These are phyloP conservation scores for Leistus spinibarbis DNA, from an alignment of 2,888 invertebrate species.

Conservation along the genomic window DNA sequence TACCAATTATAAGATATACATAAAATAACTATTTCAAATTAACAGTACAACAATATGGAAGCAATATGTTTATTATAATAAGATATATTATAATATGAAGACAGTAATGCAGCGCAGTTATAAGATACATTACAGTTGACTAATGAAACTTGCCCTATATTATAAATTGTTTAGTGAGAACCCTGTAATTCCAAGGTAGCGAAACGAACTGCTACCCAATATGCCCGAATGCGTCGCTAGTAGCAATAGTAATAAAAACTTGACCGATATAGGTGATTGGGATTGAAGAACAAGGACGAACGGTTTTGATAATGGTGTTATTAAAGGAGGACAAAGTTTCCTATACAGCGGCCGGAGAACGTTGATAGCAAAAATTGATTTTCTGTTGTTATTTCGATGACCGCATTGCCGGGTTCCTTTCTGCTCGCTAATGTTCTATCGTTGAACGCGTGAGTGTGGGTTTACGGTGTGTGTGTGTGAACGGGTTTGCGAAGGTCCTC, in stretches of 20 bases:
- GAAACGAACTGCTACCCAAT: too few species aligned
- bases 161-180: too few species aligned
- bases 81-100: too few species aligned
- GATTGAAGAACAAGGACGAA: not conserved
- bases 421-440: slow-evolving; percentile 2
- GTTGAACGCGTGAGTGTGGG: not conserved
- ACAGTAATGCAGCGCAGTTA: too few species aligned
- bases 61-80: too few species aligned
- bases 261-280: not conserved
- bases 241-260: not conserved
- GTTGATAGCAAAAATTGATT: slow-evolving; percentile 14
- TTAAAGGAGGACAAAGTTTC: slow-evolving; percentile 20
- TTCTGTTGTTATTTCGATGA: slow-evolving; percentile 31
- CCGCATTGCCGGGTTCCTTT: slow-evolving; percentile 15
- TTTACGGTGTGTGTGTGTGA: not conserved
- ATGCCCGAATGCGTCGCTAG: too few species aligned
- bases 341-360: not conserved
- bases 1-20: too few species aligned
- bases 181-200: too few species aligned
- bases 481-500: not conserved
- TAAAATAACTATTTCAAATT: too few species aligned
- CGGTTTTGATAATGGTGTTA: slow-evolving; percentile 26
- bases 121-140: too few species aligned
- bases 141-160: too few species aligned
- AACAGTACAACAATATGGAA: too few species aligned